A percentile compares a stretch with the other conserved stretches of the same genome.
These are phyloP conservation scores for Tragulus kanchil DNA, from an alignment of 2,113 vertebrate genomes.

Conservation along the genomic window DNA sequence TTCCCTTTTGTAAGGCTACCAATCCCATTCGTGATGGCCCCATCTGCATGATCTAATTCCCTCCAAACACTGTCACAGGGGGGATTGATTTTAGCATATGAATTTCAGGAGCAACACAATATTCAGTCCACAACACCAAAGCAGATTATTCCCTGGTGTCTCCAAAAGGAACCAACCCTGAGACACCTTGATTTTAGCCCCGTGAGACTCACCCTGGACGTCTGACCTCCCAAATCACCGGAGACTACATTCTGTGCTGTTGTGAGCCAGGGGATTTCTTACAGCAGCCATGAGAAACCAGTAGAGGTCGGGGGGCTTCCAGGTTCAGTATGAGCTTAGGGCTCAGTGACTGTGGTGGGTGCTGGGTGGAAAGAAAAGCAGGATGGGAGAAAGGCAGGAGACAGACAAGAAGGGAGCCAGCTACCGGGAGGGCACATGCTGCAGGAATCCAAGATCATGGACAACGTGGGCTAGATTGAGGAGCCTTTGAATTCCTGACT, in stretches of 20 bases:
- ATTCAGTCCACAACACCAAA: neutral
- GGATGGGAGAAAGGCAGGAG: neutral
- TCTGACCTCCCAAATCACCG: no score
- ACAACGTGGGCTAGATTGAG: rapidly evolving
- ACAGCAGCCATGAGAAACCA: neutral
- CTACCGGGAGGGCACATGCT: rapidly evolving
- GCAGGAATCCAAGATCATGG: neutral
- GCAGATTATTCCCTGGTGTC: neutral
- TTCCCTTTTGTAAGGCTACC: neutral
- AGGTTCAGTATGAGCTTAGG: neutral
- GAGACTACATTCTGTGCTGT: neutral
- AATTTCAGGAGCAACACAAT: neutral
- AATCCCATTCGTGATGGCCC: neutral
- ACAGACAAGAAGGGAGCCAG: neutral
- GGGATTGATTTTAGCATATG: neutral
- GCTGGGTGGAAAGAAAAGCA: neutral
- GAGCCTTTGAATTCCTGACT: rapidly evolving
- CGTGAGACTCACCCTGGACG: rapidly evolving
- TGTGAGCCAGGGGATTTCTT: no score
- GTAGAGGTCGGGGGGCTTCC: no score
- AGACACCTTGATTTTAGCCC: neutral
- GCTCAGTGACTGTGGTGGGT: neutral
- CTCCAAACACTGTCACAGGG: neutral
- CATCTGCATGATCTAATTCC: neutral
- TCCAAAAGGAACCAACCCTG: neutral